These are phyloP conservation scores for Actinopyga echinites DNA, from an alignment of 53 echinoderm and acorn worm species.

Conservation along the genomic window DNA sequence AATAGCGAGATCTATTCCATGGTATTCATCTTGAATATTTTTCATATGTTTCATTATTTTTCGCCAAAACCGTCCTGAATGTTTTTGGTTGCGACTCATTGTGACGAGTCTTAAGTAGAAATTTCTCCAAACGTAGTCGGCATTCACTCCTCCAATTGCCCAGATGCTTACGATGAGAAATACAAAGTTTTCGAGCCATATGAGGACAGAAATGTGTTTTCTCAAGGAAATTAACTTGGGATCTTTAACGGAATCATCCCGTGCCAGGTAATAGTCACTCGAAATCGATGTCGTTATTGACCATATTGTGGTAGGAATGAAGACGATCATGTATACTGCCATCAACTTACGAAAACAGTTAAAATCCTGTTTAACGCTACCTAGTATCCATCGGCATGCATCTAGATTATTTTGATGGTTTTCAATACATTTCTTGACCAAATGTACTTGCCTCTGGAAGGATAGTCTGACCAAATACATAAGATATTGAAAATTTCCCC, in stretches of 20 bases:
- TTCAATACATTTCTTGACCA: slow-evolving; percentile 61
- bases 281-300: slow-evolving; percentile 61
- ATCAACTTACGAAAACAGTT: slow-evolving; percentile 52
- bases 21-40: neutral
- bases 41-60: slow-evolving; percentile 13
- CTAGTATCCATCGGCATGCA: slow-evolving; percentile 56
- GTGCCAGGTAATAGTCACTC: slow-evolving; percentile 60
- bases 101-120: slow-evolving; percentile 48
- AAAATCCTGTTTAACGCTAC: slow-evolving; percentile 57
- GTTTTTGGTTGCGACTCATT: slow-evolving; percentile 40
- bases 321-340: slow-evolving; percentile 64
- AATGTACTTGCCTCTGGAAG: slow-evolving; percentile 59
- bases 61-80: neutral
- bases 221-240: neutral
- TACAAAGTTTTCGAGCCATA: slow-evolving; percentile 62
- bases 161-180: slow-evolving; percentile 52
- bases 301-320: slow-evolving; percentile 58
- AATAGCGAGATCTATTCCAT: neutral
- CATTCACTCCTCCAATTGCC: slow-evolving; percentile 63
- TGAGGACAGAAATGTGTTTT: slow-evolving; percentile 52
- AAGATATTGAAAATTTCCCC: slow-evolving; percentile 73
- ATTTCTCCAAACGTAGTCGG: slow-evolving; percentile 55
- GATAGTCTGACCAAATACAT: slow-evolving; percentile 66
- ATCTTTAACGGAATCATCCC: neutral
- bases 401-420: slow-evolving; percentile 57